Evolutionary conservation across 2,888 invertebrate genomes (phyloP).

Genomic region (Drosophila putrida): DNA sequence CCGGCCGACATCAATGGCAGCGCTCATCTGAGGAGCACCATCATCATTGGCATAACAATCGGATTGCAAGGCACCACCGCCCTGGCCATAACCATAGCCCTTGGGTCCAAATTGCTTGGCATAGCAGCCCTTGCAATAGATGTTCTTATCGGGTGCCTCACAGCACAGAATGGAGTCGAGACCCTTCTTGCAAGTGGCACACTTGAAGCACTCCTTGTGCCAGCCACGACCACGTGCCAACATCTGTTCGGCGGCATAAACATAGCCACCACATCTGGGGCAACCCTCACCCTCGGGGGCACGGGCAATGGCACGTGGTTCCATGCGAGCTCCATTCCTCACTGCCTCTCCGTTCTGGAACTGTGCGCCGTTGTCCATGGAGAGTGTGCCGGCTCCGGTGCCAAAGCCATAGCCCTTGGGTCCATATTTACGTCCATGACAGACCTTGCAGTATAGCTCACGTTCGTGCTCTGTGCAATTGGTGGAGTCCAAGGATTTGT

Average conservation of each 20-base stretch:
- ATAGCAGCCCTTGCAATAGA: slow-evolving; percentile 99
- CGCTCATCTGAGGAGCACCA: slow-evolving; percentile 86
- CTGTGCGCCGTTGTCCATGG: slow-evolving; percentile 76
- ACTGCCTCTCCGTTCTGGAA: slow-evolving; percentile 80
- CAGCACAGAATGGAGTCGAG: slow-evolving; percentile 96
- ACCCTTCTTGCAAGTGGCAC: slow-evolving; percentile 93
- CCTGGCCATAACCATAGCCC: slow-evolving; percentile 98
- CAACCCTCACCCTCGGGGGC: slow-evolving; percentile 95
- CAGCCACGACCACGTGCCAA: slow-evolving; percentile 87
- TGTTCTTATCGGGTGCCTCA: slow-evolving; percentile 97
- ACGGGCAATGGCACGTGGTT: slow-evolving; percentile 90
- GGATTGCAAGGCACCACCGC: slow-evolving; percentile 96
- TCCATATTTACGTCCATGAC: slow-evolving; percentile 72
- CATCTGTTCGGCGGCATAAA: slow-evolving; percentile 98
- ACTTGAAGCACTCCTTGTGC: slow-evolving; percentile 98
- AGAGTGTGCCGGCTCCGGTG: slow-evolving; percentile 74
- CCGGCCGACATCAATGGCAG: slow-evolving; percentile 91
- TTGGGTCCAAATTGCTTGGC: slow-evolving; percentile 98
- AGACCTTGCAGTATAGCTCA: slow-evolving; percentile 72
- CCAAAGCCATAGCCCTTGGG: slow-evolving; percentile 74
- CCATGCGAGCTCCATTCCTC: slow-evolving; percentile 89
- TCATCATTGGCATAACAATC: slow-evolving; percentile 91
- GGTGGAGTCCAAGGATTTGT: slow-evolving; percentile 76
- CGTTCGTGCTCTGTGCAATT: slow-evolving; percentile 74
- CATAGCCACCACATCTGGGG: slow-evolving; percentile 96